Evolutionary conservation across 2,113 vertebrate species (phyloP), one percentile per base, ranked within the genome.

Genomic region (Podiceps cristatus): DNA sequence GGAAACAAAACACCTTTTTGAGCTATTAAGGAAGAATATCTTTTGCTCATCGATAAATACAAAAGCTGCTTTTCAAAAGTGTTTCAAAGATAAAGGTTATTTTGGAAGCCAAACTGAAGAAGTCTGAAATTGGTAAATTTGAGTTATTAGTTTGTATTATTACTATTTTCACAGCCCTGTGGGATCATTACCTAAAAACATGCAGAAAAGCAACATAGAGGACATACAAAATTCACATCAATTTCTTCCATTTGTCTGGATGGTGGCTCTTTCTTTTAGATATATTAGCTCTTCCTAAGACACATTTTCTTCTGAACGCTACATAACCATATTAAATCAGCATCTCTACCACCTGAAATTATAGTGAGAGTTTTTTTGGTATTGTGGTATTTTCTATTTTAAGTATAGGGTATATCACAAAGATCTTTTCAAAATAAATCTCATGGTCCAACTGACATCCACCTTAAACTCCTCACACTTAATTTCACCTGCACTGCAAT

Each of bases 1-100:
- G 93, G 93, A 98, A 98, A 94, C 88, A 94, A 97, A 98, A 96
- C 79, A 96, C 82, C 66, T 47, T 59, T 93, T 58, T 50, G 18
- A 91, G 88, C 85, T 97, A 94, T 95, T 97, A 97, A 93, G 90
- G 77, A 47, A 90, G 78, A 96, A 97, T 74, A 77, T 62, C 53
- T 74, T 94, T 93, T 96, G 84, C 93, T 92, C 76, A 74, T 86
- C 16, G 9, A 63, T 79, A 89, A 83, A 92, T 89, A 90, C 55
- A 96, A 94, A 96, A 91, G 66, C 19, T 90, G 85, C 44, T 97
- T 92, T 82, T 89, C 67, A 33, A 78, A 97, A 94, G 47, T 55
- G 47, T 92, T 86, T 95, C 80, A 83, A 93, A 96, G 78, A 94
- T 82, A 92, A 93, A 91, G 45, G 88, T 96, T 55, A 88, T 71